phyloP scores from a whole-genome alignment of 2,113 vertebrate genomes.

The Eulemur macaco region DNA sequence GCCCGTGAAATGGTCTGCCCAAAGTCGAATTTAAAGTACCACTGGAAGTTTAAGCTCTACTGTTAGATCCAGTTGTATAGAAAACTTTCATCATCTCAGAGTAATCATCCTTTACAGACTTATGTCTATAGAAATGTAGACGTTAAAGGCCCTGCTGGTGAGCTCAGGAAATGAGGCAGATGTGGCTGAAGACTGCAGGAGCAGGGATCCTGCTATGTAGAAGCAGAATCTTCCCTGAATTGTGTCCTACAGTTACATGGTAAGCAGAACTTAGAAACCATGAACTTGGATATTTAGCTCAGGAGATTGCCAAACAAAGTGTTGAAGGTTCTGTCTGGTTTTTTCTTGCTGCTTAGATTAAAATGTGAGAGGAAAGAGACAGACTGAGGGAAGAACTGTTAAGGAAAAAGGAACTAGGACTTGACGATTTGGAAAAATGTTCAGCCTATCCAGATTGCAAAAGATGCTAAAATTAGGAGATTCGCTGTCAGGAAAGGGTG shows the following conservation, averaged over 20 bases:
- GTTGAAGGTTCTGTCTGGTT: not conserved
- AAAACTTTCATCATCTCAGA: not conserved
- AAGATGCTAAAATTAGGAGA: not conserved
- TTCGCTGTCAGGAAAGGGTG: not conserved
- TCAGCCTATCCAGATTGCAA: not conserved
- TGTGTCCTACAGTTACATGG: not conserved
- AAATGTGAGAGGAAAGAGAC: not conserved
- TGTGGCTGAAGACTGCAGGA: not conserved
- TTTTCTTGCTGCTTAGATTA: not conserved
- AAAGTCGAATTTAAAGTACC: no score
- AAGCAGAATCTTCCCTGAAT: not conserved
- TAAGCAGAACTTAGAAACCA: not conserved
- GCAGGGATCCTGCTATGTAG: accelerated
- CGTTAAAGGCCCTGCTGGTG: not conserved
- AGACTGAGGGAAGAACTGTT: not conserved
- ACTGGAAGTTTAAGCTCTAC: no score
- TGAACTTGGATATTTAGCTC: not conserved
- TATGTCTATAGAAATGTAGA: not conserved
- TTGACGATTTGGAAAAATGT: not conserved
- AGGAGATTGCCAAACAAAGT: not conserved
- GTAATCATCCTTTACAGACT: not conserved
- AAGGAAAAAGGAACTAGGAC: not conserved
- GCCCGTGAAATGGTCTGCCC: no score
- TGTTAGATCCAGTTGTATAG: no score
- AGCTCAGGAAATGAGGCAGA: not conserved